Percentiles rank a stretch among this genome's conserved stretches.
Evolutionary conservation across 2,888 invertebrate species (phyloP).

Genomic region (Helleia helle): DNA sequence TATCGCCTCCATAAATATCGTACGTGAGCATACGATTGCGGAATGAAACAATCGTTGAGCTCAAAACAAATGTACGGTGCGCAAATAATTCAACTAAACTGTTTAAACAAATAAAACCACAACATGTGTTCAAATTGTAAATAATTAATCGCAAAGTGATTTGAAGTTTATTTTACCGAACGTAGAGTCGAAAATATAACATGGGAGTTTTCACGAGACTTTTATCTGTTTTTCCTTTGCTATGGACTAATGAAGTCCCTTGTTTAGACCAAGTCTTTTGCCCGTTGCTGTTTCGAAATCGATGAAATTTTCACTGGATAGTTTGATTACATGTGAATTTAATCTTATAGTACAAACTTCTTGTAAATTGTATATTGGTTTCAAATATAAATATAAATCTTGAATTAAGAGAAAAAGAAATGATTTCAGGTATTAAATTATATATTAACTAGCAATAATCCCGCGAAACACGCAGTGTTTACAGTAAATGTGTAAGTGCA

Average conservation of each 20-base stretch:
- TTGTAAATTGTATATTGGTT: too few species aligned
- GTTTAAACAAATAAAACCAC: conserved; percentile 20
- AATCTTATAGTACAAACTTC: too few species aligned
- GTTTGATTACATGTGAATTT: conserved; percentile 17
- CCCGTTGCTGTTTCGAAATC: conserved; percentile 19
- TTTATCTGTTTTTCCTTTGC: conserved; percentile 19
- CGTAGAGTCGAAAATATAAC: conserved; percentile 14
- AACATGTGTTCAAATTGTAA: conserved; percentile 8
- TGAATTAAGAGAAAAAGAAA: too few species aligned
- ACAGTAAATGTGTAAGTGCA: too few species aligned
- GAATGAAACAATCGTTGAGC: conserved; percentile 15
- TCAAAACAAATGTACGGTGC: conserved; percentile 16
- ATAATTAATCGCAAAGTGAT: conserved; percentile 8
- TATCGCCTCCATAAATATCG: conserved; percentile 2
- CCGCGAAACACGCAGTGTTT: too few species aligned
- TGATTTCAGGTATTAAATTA: too few species aligned
- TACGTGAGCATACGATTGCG: conserved; percentile 10
- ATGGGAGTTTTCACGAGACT: conserved; percentile 9
- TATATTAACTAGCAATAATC: too few species aligned
- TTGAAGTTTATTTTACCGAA: background rate
- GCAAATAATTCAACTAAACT: conserved; percentile 21
- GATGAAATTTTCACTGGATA: conserved; percentile 17
- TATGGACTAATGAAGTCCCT: conserved; percentile 23
- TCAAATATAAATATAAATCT: too few species aligned
- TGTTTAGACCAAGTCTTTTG: conserved; percentile 20